Evolutionary conservation across 2,113 vertebrate species (phyloP).

Genomic region (Lathamus discolor): DNA sequence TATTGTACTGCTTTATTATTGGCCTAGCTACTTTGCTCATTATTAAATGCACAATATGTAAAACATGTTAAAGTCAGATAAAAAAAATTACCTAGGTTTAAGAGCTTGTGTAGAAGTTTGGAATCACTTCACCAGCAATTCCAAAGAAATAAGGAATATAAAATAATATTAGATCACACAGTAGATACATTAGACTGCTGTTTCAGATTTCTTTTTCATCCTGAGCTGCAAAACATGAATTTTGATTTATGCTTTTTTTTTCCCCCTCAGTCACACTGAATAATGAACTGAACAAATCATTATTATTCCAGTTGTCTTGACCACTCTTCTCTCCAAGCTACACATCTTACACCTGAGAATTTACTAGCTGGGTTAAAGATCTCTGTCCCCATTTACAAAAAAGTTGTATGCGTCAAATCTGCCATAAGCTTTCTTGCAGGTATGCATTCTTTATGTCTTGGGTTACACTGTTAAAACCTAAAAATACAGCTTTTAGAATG

Average conservation of each 20-base stretch:
- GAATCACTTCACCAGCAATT: slow-evolving; percentile 43
- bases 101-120: slow-evolving; percentile 7
- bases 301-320: neutral
- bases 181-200: neutral
- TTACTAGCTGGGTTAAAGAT: neutral
- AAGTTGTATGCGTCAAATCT: neutral
- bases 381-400: neutral
- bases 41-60: slow-evolving; percentile 68
- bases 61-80: slow-evolving; percentile 60
- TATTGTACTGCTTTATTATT: slow-evolving; percentile 78
- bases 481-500: neutral
- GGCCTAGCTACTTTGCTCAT: slow-evolving; percentile 72
- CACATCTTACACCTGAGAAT: neutral
- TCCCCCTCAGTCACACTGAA: neutral
- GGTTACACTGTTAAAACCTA: neutral
- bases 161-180: slow-evolving; percentile 30
- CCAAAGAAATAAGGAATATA: slow-evolving; percentile 48
- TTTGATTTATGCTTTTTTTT: neutral
- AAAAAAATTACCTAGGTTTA: slow-evolving; percentile 68
- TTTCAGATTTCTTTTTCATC: neutral
- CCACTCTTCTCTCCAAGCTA: neutral
- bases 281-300: neutral
- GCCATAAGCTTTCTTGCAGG: neutral
- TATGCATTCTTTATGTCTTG: neutral
- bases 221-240: slow-evolving; percentile 28